Evolutionary conservation across 2,888 invertebrate species (phyloP).

Genomic region (Andrena hattorfiana): DNA sequence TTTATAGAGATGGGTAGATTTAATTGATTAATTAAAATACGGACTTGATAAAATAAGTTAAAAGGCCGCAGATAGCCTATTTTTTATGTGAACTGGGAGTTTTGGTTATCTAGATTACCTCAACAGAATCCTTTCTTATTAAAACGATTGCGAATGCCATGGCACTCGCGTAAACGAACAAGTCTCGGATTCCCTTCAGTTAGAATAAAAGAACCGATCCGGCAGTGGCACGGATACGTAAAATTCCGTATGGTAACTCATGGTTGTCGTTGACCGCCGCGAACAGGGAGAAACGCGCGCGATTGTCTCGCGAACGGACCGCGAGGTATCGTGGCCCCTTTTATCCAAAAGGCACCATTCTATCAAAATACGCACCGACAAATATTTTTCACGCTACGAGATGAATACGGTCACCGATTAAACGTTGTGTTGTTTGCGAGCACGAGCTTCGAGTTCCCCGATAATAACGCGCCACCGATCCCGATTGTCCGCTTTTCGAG

Average conservation of each 20-base stretch:
- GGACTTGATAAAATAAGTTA: too few species aligned
- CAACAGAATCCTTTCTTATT: too few species aligned
- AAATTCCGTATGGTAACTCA: conserved; percentile 1
- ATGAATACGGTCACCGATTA: conserved; percentile 1
- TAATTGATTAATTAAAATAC: too few species aligned
- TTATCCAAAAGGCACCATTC: conserved; percentile 24
- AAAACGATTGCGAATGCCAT: too few species aligned
- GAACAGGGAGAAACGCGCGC: not conserved
- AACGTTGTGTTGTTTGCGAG: conserved; percentile 37
- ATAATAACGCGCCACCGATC: conserved; percentile 31
- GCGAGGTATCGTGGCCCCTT: not conserved
- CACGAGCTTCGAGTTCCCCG: conserved; percentile 7
- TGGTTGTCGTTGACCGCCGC: not conserved
- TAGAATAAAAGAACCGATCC: not conserved
- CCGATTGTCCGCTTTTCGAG: not conserved
- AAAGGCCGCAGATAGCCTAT: too few species aligned
- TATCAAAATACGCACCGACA: conserved; percentile 28
- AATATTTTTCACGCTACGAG: conserved; percentile 39
- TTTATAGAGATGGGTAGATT: too few species aligned
- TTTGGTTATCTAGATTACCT: too few species aligned
- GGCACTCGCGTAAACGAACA: not conserved
- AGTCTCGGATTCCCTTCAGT: not conserved
- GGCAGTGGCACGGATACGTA: not conserved
- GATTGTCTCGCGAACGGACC: conserved; percentile 18
- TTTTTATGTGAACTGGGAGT: too few species aligned